Conservation (phyloP, 2,113 vertebrate genomes). For the Zosterops japonicus region DNA sequence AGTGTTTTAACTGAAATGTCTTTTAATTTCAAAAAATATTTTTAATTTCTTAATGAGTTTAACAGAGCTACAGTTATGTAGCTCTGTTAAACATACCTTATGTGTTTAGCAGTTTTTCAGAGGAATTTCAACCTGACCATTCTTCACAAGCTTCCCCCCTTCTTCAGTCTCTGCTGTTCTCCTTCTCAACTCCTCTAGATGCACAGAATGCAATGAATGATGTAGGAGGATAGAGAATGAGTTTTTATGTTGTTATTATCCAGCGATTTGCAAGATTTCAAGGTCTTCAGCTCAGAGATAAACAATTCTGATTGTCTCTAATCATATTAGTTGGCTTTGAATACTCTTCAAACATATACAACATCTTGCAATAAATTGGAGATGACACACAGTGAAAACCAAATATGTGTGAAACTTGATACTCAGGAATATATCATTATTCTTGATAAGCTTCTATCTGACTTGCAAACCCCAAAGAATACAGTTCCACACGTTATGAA, state of each 20-base stretch:
- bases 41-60: not conserved
- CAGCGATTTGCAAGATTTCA: not conserved
- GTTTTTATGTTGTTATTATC: not conserved
- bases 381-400: not conserved
- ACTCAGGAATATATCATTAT: not conserved
- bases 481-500: not conserved
- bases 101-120: not conserved
- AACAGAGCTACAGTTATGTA: not conserved
- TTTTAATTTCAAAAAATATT: not conserved
- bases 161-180: not conserved
- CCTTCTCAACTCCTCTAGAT: not conserved
- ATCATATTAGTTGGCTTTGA: not conserved
- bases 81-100: not conserved
- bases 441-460: not conserved
- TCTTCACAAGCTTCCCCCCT: rapidly evolving
- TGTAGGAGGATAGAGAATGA: not conserved
- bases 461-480: not conserved
- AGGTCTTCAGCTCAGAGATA: not conserved
- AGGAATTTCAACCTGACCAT: not conserved
- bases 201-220: not conserved
- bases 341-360: not conserved
- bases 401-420: not conserved
- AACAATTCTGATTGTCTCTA: not conserved
- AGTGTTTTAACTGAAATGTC: not conserved
- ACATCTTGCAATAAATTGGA: not conserved